Percentiles rank a stretch among this genome's conserved stretches.
Conservation (phyloP, 1,140 invertebrate species). For the Drosophila subobscura region DNA sequence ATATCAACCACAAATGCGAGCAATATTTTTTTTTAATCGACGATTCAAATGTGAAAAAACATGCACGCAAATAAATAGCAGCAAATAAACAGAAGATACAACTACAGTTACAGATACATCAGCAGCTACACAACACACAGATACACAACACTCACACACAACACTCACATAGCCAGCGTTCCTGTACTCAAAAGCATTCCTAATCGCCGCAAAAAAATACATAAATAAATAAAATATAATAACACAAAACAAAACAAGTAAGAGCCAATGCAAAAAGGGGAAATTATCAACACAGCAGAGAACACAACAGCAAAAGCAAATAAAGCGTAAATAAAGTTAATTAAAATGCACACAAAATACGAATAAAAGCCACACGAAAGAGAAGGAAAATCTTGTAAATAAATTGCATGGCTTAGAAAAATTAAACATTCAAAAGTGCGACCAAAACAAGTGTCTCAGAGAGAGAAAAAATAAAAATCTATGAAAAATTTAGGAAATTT, state of each 20-base stretch:
- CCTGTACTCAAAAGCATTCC: slow-evolving; percentile 80
- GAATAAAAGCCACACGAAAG: too few species aligned
- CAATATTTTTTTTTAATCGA: slow-evolving; percentile 39
- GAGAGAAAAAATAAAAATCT: slow-evolving; percentile 38
- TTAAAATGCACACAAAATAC: too few species aligned
- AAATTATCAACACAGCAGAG: too few species aligned
- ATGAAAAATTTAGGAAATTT: slow-evolving; percentile 54
- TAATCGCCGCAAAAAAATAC: slow-evolving; percentile 53
- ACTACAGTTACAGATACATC: slow-evolving; percentile 34
- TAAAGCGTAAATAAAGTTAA: too few species aligned
- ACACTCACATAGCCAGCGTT: slow-evolving; percentile 67
- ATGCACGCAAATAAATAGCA: slow-evolving; percentile 34
- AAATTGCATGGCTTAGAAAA: slow-evolving; percentile 63
- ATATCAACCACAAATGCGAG: neutral
- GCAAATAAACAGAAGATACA: slow-evolving; percentile 35
- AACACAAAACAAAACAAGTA: slow-evolving; percentile 21
- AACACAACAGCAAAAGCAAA: too few species aligned
- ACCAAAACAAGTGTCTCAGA: slow-evolving; percentile 31
- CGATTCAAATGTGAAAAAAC: slow-evolving; percentile 29
- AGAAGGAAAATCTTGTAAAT: slow-evolving; percentile 14
- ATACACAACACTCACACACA: slow-evolving; percentile 22
- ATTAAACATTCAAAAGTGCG: slow-evolving; percentile 41
- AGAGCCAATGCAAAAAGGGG: slow-evolving; percentile 1
- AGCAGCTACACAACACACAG: slow-evolving; percentile 23
- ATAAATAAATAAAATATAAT: slow-evolving; percentile 29